Base-by-base conservation (phyloP, 1,140 invertebrate species). In the Monochamus saltuarius region DNA sequence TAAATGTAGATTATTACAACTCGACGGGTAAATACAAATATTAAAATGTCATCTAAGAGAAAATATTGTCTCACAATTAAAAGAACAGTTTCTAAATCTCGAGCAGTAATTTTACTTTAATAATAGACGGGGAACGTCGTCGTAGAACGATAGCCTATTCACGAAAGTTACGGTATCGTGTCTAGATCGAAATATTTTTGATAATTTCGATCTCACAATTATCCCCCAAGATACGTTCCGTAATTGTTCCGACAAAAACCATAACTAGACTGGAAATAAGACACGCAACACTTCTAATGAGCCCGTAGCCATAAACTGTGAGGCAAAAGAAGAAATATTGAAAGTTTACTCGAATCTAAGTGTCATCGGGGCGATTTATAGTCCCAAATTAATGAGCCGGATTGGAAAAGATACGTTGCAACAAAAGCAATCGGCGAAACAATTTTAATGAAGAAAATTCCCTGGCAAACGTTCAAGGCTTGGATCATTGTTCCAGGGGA, bases 381-480 rank as follows among this genome's bases (percentile, higher is more conserved):
- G 53, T 56, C 34, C 45, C 22, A 45, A 56, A 55, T 61, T 56
- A 61, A 61, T 61, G 59, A 61, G 59, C 35, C 52, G 51, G 37
- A 60, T 54, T 53, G 42, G 22, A 60, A 60, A 56, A 54, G 58
- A 39, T 38, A 19, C 45, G 38, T 34, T 35, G 17, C 53, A 61
- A 54, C 53, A 54, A 61, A 61, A 61, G 53, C 59, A 55, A 61
- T 61, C 43, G 14, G 29, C 36, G 2, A 29, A 56, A 61, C 38
- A 46, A 61, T 61, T 61, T 61, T 61, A 61, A 61, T 61, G 59
- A 61, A 61, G 59, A 61, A 61, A 61, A 61, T 61, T 55, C 52
- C 45, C 43, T 61, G 59, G 59, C 59, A 61, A 54, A 39, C 40
- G 19, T 61, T 61, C 59, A 61, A 52, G 50, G 17, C 37, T 39